These are phyloP conservation scores for Erannis defoliaria DNA, from an alignment of 2,888 invertebrate species.

Conservation along the genomic window DNA sequence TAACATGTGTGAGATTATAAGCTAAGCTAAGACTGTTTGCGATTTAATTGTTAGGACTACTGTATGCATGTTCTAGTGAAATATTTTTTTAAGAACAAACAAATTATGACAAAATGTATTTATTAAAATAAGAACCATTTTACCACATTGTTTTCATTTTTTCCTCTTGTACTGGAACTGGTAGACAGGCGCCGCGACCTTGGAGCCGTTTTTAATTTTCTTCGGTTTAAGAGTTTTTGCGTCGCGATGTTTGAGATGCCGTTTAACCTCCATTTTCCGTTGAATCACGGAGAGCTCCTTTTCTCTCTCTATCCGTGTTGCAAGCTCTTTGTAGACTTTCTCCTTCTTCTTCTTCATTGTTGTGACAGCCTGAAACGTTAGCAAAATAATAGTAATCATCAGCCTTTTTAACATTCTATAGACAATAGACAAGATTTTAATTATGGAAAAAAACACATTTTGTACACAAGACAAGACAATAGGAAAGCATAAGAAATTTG, in stretches of 20 bases:
- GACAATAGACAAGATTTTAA: too few species aligned
- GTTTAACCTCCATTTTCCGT: conserved; percentile 92
- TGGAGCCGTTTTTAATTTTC: conserved; percentile 88
- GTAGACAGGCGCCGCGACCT: conserved; percentile 90
- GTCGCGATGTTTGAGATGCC: conserved; percentile 85
- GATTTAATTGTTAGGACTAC: conserved; percentile 31
- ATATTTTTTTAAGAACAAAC: conserved; percentile 40
- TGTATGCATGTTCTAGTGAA: conserved; percentile 35
- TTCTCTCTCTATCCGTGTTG: conserved; percentile 92
- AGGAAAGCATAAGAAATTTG: too few species aligned
- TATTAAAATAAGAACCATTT: conserved; percentile 34
- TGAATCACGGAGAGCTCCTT: conserved; percentile 91
- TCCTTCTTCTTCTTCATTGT: conserved; percentile 87
- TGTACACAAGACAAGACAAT: too few species aligned
- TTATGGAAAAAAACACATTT: too few species aligned
- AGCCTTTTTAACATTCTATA: not conserved
- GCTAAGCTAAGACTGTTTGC: conserved; percentile 38
- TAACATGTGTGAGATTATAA: conserved; percentile 37
- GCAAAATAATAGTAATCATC: conserved; percentile 2
- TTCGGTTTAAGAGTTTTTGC: conserved; percentile 89
- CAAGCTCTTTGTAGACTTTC: conserved; percentile 90
- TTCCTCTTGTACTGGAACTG: conserved; percentile 94
- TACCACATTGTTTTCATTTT: conserved; percentile 79
- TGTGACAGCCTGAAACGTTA: conserved; percentile 66
- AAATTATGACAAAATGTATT: conserved; percentile 33